phyloP scores from a whole-genome alignment of 2,113 vertebrate genomes.

The Steatornis caripensis region DNA sequence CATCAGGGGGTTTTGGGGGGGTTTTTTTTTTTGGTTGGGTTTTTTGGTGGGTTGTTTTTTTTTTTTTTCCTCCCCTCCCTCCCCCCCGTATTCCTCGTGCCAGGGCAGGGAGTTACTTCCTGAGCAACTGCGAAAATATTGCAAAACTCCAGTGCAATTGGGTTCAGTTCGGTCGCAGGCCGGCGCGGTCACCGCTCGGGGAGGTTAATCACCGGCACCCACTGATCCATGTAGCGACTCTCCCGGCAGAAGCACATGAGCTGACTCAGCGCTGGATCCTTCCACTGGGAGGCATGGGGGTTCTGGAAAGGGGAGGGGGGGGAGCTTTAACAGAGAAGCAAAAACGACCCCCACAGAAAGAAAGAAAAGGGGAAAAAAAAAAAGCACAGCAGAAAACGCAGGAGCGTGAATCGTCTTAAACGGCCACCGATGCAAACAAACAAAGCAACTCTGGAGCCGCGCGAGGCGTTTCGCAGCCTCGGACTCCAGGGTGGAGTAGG shows the following conservation, averaged over 20 bases:
- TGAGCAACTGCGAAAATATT: conserved; percentile 76
- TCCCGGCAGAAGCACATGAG: conserved; percentile 93
- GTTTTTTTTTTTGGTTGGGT: neutral
- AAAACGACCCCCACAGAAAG: neutral
- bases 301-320: conserved; percentile 72
- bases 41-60: too few relatives aligned
- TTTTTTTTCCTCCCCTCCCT: too few relatives aligned
- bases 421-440: neutral
- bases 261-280: conserved; percentile 89
- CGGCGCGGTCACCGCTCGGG: conserved; percentile 85
- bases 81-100: conserved; percentile 14
- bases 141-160: conserved; percentile 77
- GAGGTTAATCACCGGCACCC: conserved; percentile 93
- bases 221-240: conserved; percentile 93
- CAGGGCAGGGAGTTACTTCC: conserved; percentile 64
- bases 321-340: neutral
- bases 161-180: conserved; percentile 11
- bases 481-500: neutral
- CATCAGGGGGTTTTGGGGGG: too few relatives aligned
- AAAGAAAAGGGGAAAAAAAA: neutral
- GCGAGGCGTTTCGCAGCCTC: neutral
- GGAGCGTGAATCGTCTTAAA: neutral
- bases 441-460: too few relatives aligned
- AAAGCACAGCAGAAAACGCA: neutral
- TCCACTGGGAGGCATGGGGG: conserved; percentile 84